These are phyloP conservation scores for Erythrocercus mccallii DNA, from an alignment of 2,113 vertebrate species.

Conservation along the genomic window DNA sequence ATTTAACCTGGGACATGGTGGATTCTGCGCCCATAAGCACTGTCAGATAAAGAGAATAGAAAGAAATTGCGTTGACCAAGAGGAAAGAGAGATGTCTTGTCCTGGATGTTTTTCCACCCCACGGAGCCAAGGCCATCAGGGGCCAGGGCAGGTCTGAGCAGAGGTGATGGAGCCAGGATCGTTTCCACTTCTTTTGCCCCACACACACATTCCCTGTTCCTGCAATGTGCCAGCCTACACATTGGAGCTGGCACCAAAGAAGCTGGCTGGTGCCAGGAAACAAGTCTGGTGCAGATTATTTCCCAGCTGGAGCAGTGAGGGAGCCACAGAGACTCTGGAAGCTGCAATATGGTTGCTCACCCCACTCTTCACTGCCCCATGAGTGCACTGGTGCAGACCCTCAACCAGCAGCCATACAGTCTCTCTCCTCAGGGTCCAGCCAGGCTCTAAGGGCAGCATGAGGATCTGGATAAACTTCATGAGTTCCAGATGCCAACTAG, in stretches of 20 bases:
- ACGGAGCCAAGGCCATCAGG: accelerated
- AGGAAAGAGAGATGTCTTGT: not conserved
- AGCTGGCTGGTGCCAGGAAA: conserved; percentile 26
- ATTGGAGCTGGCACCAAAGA: conserved; percentile 28
- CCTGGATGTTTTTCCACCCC: not conserved
- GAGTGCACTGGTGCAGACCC: not conserved
- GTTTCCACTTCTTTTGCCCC: not conserved
- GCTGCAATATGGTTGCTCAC: not conserved
- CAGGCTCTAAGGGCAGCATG: no score
- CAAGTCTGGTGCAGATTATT: conserved; percentile 49
- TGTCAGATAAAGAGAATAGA: accelerated
- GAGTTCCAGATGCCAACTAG: not conserved
- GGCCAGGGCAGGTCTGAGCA: not conserved
- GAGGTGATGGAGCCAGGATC: not conserved
- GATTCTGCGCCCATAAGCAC: not conserved
- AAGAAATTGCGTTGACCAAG: not conserved
- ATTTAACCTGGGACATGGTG: not conserved
- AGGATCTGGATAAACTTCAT: not conserved
- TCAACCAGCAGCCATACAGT: no score
- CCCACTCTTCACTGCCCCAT: not conserved
- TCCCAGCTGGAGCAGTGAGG: conserved; percentile 27
- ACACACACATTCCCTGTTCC: not conserved
- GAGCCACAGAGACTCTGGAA: not conserved
- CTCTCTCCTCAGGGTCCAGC: not conserved
- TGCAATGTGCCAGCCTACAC: conserved; percentile 56